These are phyloP conservation scores for Ifrita kowaldi DNA, from an alignment of 2,113 vertebrate species.

Conservation along the genomic window DNA sequence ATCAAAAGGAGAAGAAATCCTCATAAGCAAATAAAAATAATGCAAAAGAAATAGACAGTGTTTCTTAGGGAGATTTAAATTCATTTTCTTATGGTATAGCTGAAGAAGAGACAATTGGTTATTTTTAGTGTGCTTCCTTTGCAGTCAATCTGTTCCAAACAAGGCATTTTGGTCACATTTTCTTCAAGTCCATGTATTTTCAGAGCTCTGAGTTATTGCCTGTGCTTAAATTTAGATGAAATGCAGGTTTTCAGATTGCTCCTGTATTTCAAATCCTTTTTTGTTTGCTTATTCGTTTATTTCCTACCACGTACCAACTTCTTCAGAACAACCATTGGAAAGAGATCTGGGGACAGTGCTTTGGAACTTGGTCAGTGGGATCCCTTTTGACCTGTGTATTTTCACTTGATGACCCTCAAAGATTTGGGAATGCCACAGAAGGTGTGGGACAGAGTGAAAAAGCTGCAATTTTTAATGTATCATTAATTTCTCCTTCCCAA, in stretches of 20 bases:
- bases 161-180: not conserved
- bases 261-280: not conserved
- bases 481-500: not conserved
- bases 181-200: not conserved
- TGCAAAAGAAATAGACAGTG: not conserved
- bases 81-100: not conserved
- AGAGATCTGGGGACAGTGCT: not conserved
- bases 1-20: not conserved
- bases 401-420: not conserved
- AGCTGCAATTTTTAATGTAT: not conserved
- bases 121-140: not conserved
- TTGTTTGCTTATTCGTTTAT: not conserved
- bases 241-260: not conserved
- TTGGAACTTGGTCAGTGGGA: not conserved
- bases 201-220: not conserved
- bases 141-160: not conserved
- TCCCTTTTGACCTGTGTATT: not conserved
- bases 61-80: not conserved
- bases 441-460: not conserved
- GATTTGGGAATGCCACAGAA: not conserved
- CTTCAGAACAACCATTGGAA: not conserved
- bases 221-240: not conserved
- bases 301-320: not conserved
- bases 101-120: not conserved
- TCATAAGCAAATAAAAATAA: not conserved